phyloP scores from a whole-genome alignment of 1,140 invertebrate genomes.

The Lordiphosa clarofinis region DNA sequence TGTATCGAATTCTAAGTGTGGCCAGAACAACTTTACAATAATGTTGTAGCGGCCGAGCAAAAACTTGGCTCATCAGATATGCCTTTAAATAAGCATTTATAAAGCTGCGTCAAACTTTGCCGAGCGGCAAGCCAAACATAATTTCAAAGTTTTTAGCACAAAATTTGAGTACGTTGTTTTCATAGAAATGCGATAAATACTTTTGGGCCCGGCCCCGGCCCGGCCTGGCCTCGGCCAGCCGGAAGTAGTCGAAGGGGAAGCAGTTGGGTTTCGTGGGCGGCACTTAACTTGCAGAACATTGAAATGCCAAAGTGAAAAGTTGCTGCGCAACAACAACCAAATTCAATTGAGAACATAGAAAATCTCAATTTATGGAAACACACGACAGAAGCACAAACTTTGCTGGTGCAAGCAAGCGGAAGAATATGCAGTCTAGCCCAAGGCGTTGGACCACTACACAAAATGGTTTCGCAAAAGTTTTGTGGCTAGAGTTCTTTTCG shows the following conservation, averaged over 20 bases:
- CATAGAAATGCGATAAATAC: constrained; percentile 75
- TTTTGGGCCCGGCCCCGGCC: constrained; percentile 21
- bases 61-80: constrained; percentile 73
- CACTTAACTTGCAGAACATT: constrained; percentile 74
- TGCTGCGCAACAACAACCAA: constrained; percentile 48
- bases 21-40: constrained; percentile 42
- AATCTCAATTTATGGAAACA: constrained; percentile 66
- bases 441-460: constrained; percentile 30
- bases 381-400: constrained; percentile 8
- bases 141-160: constrained; percentile 63
- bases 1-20: constrained; percentile 22
- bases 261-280: constrained; percentile 6
- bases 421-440: constrained; percentile 48
- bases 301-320: constrained; percentile 74
- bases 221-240: constrained; percentile 4
- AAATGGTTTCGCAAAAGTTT: constrained; percentile 2
- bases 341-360: constrained; percentile 75
- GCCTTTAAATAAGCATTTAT: constrained; percentile 75
- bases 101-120: constrained; percentile 61
- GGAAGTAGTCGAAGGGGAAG: constrained; percentile 1
- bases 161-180: constrained; percentile 77
- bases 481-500: background rate
- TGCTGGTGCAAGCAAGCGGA: constrained; percentile 31
- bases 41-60: background rate
- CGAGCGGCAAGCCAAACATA: constrained; percentile 66